These are phyloP conservation scores for Porites lutea DNA, from an alignment of 64 coral and sea anemone species.

Conservation along the genomic window DNA sequence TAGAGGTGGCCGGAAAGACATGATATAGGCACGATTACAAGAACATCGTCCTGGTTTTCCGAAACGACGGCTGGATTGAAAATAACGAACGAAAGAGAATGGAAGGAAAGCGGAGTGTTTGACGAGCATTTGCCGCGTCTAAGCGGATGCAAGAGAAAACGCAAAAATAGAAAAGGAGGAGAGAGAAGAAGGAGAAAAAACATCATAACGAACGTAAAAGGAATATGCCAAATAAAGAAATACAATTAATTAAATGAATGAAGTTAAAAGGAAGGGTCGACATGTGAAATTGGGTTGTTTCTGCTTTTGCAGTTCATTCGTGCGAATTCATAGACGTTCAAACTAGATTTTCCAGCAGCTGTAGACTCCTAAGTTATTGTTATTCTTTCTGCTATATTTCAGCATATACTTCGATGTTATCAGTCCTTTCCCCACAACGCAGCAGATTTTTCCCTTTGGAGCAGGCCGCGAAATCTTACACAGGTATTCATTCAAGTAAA, in stretches of 20 bases:
- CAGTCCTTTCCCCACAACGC: not conserved
- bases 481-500: not conserved
- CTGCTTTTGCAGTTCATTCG: too few relatives aligned
- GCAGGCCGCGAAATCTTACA: not conserved
- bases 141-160: not conserved
- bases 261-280: too few relatives aligned
- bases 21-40: too few relatives aligned
- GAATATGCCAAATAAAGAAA: not conserved
- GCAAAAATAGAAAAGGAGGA: not conserved
- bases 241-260: not conserved
- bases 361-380: not conserved
- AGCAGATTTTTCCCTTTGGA: not conserved
- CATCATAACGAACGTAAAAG: not conserved
- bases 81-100: not conserved
- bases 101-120: not conserved
- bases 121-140: not conserved
- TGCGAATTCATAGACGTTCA: too few relatives aligned
- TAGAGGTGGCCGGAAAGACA: too few relatives aligned
- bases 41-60: too few relatives aligned
- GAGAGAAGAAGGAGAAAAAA: too few relatives aligned
- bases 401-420: conserved; percentile 18
- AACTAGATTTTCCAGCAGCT: not conserved
- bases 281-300: too few relatives aligned
- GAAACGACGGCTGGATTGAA: too few relatives aligned
- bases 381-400: not conserved